These are phyloP conservation scores for Porites rus DNA, from an alignment of 92 coral and sea anemone species.

Conservation along the genomic window DNA sequence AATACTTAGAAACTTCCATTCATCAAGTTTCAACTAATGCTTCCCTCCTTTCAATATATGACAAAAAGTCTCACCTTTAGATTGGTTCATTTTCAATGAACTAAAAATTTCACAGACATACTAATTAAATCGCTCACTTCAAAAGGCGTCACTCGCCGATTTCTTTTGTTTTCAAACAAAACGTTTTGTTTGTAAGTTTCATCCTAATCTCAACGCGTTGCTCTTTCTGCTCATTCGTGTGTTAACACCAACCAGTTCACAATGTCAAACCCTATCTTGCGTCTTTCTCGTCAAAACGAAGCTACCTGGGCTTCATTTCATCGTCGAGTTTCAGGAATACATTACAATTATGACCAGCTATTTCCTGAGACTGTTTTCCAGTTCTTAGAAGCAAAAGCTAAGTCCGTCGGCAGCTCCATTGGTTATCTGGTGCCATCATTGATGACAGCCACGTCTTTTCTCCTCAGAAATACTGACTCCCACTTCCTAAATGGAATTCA, in stretches of 20 bases:
- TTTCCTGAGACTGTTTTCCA: slow-evolving; percentile 27
- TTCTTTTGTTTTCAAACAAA: not conserved
- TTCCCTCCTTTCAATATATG: too few species aligned
- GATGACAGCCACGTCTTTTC: slow-evolving; percentile 32
- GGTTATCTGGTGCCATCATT: slow-evolving; percentile 56
- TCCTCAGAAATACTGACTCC: slow-evolving; percentile 29
- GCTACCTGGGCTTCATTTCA: slow-evolving; percentile 39
- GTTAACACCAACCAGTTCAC: not conserved
- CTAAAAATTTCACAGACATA: slow-evolving; percentile 18
- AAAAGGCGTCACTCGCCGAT: not conserved
- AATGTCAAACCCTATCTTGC: slow-evolving; percentile 5
- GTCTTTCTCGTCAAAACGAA: slow-evolving; percentile 32
- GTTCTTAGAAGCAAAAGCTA: slow-evolving; percentile 51
- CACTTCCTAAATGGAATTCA: slow-evolving; percentile 24
- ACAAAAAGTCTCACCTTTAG: not conserved
- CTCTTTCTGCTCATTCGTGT: not conserved
- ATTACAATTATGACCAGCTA: slow-evolving; percentile 22
- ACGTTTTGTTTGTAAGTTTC: too few species aligned
- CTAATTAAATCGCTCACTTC: not conserved
- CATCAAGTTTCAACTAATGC: not conserved
- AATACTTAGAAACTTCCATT: not conserved
- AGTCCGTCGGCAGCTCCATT: slow-evolving; percentile 24
- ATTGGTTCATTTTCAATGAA: not conserved
- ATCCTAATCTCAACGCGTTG: too few species aligned
- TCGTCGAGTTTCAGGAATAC: slow-evolving; percentile 39